Conservation (phyloP, 1,140 invertebrate species). For the Drosophila chauvacae region DNA sequence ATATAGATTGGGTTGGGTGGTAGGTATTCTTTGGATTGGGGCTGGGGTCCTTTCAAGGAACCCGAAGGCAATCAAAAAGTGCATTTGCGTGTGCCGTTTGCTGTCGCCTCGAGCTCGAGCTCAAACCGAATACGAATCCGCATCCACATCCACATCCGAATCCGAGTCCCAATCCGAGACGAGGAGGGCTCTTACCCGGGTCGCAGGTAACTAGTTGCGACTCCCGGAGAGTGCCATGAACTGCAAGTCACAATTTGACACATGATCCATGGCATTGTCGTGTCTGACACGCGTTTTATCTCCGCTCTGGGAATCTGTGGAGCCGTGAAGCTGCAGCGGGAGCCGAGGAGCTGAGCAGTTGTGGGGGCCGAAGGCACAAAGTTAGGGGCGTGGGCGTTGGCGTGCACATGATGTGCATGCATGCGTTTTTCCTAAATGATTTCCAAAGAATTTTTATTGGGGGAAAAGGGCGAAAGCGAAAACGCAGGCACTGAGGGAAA, state of each 20-base stretch:
- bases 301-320: constrained; percentile 47
- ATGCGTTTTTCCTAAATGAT: constrained; percentile 82
- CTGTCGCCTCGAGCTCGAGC: constrained; percentile 55
- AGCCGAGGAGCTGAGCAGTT: not conserved
- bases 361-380: not conserved
- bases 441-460: constrained; percentile 81
- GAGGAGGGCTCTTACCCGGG: constrained; percentile 4
- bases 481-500: constrained; percentile 14
- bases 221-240: constrained; percentile 50
- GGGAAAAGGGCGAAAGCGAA: constrained; percentile 60
- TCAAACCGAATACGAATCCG: constrained; percentile 13
- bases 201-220: constrained; percentile 67
- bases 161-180: not conserved
- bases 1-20: constrained; percentile 32
- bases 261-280: constrained; percentile 79
- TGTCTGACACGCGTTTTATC: constrained; percentile 81
- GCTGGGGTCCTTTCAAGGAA: constrained; percentile 10
- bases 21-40: not conserved
- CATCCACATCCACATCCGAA: constrained; percentile 10
- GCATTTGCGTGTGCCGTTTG: constrained; percentile 78
- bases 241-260: constrained; percentile 80
- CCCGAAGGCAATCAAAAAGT: constrained; percentile 78
- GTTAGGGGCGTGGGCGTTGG: constrained; percentile 38
- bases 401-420: constrained; percentile 77
- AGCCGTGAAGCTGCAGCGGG: constrained; percentile 1